Base-by-base conservation (phyloP, 2,888 invertebrate species). In the Xanthia icteritia region DNA sequence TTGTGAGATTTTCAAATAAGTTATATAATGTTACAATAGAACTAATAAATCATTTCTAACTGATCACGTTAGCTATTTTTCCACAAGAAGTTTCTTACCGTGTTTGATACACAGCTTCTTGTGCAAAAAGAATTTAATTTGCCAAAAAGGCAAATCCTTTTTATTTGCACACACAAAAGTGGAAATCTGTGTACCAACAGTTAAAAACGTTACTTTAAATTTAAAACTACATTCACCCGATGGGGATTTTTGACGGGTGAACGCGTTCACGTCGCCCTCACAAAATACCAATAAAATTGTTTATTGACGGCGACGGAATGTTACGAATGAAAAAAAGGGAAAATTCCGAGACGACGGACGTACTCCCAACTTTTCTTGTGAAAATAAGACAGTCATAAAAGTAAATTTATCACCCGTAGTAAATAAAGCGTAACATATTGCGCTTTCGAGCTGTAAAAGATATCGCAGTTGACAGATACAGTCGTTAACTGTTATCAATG, bases 341-440 rank as follows among this genome's bases (percentile, higher is more conserved):
- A 93, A 92, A 92, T 92, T 93, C 92, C 92, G 66, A 82, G 85
- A 90, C 80, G 86, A 77, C 83, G 83, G 87, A 89, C 90, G 88
- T 89, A 83, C 71, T 88, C 69, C 89, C 85, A 90, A 89, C 88
- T 91, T 93, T 93, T 92, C 92, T 92, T 93, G 91, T 92, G 91
- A 93, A 94, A 94, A 95, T 95, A 94, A 95, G 94, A 93, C 93
- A 92, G 94, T 92, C 94, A 95, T 95, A 95, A 96, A 95, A 94
- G 89, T 88, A 93, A 95, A 95, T 96, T 96, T 96, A 96, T 95
- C 82, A 92, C 91, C 90, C 88, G 91, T 91, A 93, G 94, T 95
- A 95, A 96, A 96, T 95, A 95, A 94, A 92, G 92, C 91, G 93
- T 93, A 93, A 95, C 94, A 94, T 94, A 94, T 94, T 95, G 93